Evolutionary conservation across 2,113 vertebrate species (phyloP), one percentile per base, ranked within the genome.

Genomic region (Carassius gibelio): DNA sequence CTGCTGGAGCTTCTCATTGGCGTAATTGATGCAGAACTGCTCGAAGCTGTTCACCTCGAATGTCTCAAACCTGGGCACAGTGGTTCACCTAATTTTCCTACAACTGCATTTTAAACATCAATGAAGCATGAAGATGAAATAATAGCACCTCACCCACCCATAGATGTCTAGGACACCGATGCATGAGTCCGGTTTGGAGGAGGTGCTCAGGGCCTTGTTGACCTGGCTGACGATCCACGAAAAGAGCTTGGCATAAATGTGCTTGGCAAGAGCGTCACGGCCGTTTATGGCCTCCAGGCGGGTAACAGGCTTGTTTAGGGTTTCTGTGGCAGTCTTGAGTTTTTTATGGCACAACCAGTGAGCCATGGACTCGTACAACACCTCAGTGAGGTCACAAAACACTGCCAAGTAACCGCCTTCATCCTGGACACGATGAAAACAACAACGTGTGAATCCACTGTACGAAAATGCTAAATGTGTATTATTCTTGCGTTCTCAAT

Each of bases 1-100:
- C 75, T 99, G 98, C 89, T 99, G 98, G 83, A 99, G 96, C 81
- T 99, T 99, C 90, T 99, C 98, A 14, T 99, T 99, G 92, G 98
- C 98, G 84, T 99, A 99, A 91, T 99, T 99, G 90, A 99, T 99
- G 91, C 98, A 99, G 93, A 99, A 99, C 89, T 99, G 98, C 90
- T 99, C 98, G 94, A 99, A 99, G 93, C 98, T 99, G 95, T 99
- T 99, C 86, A 97, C 91, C 69, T 99, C 96, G 81, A 99, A 99
- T 2, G 97, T 99, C 93, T 99, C 98, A 94, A 99, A 99, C 87
- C 98, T 99, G 86, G 76, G 88, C 64, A 93, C 14, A 68, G 52
- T 4, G 26, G 74, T 26, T 59, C 55, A 59, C 55, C 26, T 10
- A 0, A 1, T 11, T 76, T 13, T 59, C 8, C 19, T 21, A 5